Conservation (phyloP, 64 coral and sea anemone genomes). For the Porites australiensis region DNA sequence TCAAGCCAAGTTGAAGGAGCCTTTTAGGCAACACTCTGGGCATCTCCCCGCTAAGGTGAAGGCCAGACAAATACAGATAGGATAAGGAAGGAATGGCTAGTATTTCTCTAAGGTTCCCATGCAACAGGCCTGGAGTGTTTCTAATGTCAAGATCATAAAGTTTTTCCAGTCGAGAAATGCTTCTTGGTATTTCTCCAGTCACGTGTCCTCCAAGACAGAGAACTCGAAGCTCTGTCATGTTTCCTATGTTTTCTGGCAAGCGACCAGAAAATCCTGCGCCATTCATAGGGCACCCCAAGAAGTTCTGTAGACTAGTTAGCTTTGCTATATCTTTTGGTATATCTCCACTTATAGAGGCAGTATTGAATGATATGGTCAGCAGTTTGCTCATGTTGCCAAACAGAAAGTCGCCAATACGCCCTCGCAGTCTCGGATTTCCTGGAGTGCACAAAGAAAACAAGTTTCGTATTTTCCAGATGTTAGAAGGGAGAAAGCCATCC, state of each 20-base stretch:
- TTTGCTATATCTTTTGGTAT: neutral
- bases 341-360: neutral
- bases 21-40: neutral
- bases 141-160: constrained; percentile 1
- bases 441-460: constrained; percentile 1
- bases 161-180: neutral
- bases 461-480: constrained; percentile 3
- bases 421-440: neutral
- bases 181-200: constrained; percentile 3
- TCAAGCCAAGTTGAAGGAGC: neutral
- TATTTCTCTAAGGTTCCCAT: constrained; percentile 17
- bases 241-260: constrained; percentile 11
- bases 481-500: constrained; percentile 15
- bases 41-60: constrained; percentile 37
- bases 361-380: neutral
- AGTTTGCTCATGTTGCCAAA: constrained; percentile 25
- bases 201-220: constrained; percentile 18
- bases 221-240: constrained; percentile 7
- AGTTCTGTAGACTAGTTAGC: neutral
- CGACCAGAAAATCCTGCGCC: neutral
- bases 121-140: constrained; percentile 1
- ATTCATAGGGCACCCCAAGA: neutral
- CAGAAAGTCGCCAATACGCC: constrained; percentile 20
- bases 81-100: neutral
- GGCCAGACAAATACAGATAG: neutral